Conservation (phyloP, 1,140 invertebrate species). For the Ptiloglossa arizonensis region DNA sequence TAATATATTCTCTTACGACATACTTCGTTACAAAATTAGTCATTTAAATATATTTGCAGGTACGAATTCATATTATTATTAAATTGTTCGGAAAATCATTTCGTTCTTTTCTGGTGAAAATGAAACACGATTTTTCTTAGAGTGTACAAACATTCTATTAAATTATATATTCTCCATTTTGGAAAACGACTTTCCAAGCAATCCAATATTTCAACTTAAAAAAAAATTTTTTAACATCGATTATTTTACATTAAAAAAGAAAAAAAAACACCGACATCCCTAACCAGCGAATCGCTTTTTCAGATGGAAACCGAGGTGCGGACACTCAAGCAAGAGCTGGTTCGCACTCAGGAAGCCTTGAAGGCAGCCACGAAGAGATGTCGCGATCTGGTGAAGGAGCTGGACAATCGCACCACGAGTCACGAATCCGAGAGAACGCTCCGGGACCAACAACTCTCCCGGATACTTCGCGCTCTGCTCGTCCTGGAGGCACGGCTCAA, state of each 20-base stretch:
- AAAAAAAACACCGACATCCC: background rate
- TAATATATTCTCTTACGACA: too few species aligned
- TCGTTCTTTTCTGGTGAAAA: too few species aligned
- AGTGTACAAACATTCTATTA: too few species aligned
- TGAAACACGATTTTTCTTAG: too few species aligned
- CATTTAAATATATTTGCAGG: too few species aligned
- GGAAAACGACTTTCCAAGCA: background rate
- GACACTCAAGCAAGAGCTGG: slow-evolving; percentile 85
- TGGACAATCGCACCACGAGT: slow-evolving; percentile 84
- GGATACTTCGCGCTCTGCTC: slow-evolving; percentile 86
- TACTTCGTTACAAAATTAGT: too few species aligned
- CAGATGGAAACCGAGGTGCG: slow-evolving; percentile 86
- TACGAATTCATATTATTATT: too few species aligned
- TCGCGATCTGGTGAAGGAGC: slow-evolving; percentile 83
- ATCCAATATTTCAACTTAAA: too few species aligned
- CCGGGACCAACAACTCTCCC: slow-evolving; percentile 86
- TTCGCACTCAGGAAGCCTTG: slow-evolving; percentile 77
- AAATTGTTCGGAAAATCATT: too few species aligned
- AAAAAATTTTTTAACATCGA: too few species aligned
- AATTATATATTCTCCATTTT: too few species aligned
- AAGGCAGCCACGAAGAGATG: slow-evolving; percentile 82
- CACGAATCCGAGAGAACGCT: slow-evolving; percentile 84
- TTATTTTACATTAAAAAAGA: too few species aligned
- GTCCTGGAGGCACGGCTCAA: slow-evolving; percentile 87
- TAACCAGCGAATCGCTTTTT: slow-evolving; percentile 61